Base-by-base conservation (phyloP, 2,888 invertebrate genomes). In the Theristus sp. region DNA sequence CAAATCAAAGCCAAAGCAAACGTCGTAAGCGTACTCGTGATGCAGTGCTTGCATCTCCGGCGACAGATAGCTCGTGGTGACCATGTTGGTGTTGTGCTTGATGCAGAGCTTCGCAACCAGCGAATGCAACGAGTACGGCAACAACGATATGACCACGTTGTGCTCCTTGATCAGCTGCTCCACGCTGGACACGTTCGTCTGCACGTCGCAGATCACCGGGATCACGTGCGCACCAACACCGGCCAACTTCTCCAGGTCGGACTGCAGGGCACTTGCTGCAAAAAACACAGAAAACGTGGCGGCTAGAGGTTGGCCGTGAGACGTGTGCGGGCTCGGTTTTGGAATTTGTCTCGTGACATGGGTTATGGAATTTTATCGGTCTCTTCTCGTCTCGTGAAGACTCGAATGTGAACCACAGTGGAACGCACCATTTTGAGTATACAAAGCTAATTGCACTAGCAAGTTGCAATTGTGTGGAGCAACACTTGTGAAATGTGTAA, bases 21-120 rank as follows among this genome's bases (percentile, higher is more conserved):
- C 13, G 24, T 2, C n/a, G 30, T 2, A 1, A 1, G 67, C 81
- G 80, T 70, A 86, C 85, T 80, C 81, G 52, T 85, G 79, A 69
- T 93, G 84, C 17, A 93, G 76, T 0, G 82, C 82, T 68, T 81
- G 82, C 68, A 98, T 85, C 69, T 86, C 84, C 1, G 88, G 85
- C 20, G 86, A 85, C 61, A 89, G 83, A 71, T 98, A 98, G 63
- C 91, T 93, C 0, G 94, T 93, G 0, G 98, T 98, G 25, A 98
- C 91, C 83, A 98, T 83, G 74, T 98, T 89, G 0, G 84, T 85
- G 64, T 83, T 82, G 63, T 85, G 81, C n/a, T 82, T 81, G 59
- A 98, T 85, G 73, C 96, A 98, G 25, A 84, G 82, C 68, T 83
- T 82, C 0, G 94, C 96, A 1, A 82, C 83, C 3, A 84, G 78